Conservation (phyloP, 2,797 vertebrate genomes). For the Sebastes elongatus region DNA sequence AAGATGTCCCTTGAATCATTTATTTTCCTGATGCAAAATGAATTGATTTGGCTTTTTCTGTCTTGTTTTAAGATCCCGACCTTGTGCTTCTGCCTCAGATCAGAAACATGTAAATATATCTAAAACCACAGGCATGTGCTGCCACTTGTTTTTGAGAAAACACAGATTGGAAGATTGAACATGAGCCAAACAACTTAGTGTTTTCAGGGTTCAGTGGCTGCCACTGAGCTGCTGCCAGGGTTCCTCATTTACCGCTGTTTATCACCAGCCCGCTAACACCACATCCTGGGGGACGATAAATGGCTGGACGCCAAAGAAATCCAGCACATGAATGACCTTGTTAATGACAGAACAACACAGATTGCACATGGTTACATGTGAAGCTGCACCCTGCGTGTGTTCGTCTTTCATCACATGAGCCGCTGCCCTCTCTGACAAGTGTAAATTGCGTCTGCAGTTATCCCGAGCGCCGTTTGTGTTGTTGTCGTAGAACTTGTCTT, state of each 20-base stretch:
- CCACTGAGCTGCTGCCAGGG: constrained; percentile 45
- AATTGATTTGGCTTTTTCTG: constrained; percentile 9
- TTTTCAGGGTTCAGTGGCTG: constrained; percentile 34
- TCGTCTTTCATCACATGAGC: background rate
- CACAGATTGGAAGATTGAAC: constrained; percentile 29
- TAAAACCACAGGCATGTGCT: background rate
- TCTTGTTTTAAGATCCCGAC: background rate
- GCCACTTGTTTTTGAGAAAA: constrained; percentile 21
- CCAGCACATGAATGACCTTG: constrained; percentile 24
- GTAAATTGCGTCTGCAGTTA: constrained; percentile 31
- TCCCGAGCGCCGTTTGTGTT: constrained; percentile 5
- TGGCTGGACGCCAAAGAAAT: constrained; percentile 32
- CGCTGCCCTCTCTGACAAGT: constrained; percentile 16
- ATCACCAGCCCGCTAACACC: constrained; percentile 29
- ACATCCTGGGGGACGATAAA: constrained; percentile 17
- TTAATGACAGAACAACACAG: constrained; percentile 22
- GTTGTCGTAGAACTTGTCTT: constrained; percentile 29
- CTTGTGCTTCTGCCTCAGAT: background rate
- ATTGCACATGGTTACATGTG: constrained; percentile 25
- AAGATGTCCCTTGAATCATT: constrained; percentile 18
- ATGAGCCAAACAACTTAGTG: constrained; percentile 32
- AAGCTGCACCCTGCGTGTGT: background rate
- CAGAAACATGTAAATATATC: background rate
- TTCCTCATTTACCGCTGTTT: constrained; percentile 44
- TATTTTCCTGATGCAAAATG: constrained; percentile 10